Evolutionary conservation across 23 tunicate species (phyloP).

Genomic region (Styela clava): DNA sequence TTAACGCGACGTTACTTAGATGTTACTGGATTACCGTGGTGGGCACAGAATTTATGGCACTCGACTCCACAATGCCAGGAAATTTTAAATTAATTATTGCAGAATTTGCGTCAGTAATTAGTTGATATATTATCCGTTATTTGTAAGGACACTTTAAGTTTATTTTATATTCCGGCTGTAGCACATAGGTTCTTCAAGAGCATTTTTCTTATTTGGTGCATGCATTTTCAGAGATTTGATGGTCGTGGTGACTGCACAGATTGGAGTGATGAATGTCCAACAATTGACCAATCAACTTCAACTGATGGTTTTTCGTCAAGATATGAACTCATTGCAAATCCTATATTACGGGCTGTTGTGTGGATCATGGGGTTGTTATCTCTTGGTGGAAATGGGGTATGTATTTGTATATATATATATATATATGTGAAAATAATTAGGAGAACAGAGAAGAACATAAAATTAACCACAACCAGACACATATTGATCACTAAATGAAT

Average conservation of each 20-base stretch:
- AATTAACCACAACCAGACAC: neutral
- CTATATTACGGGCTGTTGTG: constrained; percentile 8
- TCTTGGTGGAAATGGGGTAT: neutral
- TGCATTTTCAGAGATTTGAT: constrained; percentile 47
- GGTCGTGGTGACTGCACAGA: constrained; percentile 81
- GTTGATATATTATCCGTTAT: neutral
- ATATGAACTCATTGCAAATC: constrained; percentile 17
- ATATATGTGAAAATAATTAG: neutral
- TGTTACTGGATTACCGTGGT: no score
- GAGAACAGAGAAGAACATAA: neutral
- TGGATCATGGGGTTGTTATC: constrained; percentile 23
- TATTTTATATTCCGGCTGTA: neutral
- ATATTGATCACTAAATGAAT: neutral
- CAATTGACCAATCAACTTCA: neutral
- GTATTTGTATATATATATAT: no score
- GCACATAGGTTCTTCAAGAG: neutral
- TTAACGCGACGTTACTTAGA: neutral
- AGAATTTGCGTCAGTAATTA: neutral
- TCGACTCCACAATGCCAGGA: neutral
- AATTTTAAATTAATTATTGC: neutral
- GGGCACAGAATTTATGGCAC: neutral
- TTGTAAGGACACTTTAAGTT: no score
- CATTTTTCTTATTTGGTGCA: neutral
- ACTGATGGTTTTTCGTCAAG: constrained; percentile 5
- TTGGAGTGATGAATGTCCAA: constrained; percentile 97